Evolutionary conservation across 1,140 invertebrate species (phyloP), one percentile per base, ranked within the genome.

Genomic region (Euschistus heros): DNA sequence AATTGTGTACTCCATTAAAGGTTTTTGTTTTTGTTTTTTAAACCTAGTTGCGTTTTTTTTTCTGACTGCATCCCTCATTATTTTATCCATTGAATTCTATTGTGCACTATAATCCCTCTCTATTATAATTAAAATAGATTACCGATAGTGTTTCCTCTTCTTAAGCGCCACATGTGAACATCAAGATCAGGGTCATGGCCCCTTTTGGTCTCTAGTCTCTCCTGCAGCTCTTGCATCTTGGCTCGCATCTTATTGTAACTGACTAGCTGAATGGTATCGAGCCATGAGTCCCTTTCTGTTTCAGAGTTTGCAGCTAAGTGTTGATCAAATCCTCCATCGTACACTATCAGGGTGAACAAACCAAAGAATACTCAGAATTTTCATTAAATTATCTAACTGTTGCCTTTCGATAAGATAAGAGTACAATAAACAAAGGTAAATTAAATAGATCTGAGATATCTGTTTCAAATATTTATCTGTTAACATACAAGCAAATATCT

Each of bases 211-310:
- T 75, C 74, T 46, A 75, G 47, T 57, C 67, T 64, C 67, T 78
- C 75, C 68, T 78, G 76, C 30, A 88, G 73, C 52, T 83, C 81
- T 70, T 86, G 76, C 33, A 94, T 79, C 74, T 92, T 86, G 68
- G 84, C 81, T 70, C 87, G 80, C 73, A 96, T 85, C 68, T 85
- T 86, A 60, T 88, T 84, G 76, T 92, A 94, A 68, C 91, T 92
- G 2, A 91, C 89, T 65, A 85, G 78, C 71, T 92, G 86, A 62
- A 97, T 84, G 10, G 85, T 82, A 73, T 92, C 84, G 65, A 96
- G 80, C 94, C 94, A 97, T 57, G 84, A 79, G 68, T 89, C 86
- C 20, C 94, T 79, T 67, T 96, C 92, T 37, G 80, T 79, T 72
- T 91, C 85, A n/a, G 86, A 83, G 42, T 82, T 80, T 13, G 91